Percentiles rank a stretch among this genome's conserved stretches.
These are phyloP conservation scores for Cheilosia vernalis DNA, from an alignment of 2,888 invertebrate genomes.

Conservation along the genomic window DNA sequence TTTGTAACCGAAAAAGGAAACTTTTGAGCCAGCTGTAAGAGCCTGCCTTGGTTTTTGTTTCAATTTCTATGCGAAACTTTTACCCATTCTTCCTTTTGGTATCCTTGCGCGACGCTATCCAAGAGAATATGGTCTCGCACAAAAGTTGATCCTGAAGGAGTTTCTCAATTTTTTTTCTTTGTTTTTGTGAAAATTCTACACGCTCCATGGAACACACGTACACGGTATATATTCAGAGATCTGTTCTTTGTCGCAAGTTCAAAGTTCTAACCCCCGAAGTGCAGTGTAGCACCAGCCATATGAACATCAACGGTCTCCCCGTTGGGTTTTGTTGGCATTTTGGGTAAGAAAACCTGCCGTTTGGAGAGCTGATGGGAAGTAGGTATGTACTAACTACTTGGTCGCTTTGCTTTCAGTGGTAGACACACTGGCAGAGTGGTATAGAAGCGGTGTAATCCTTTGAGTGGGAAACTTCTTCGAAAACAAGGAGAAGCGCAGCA, in stretches of 20 bases:
- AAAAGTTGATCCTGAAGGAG: constrained; percentile 56
- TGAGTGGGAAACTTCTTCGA: constrained; percentile 68
- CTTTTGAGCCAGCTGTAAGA: constrained; percentile 61
- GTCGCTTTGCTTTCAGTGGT: constrained; percentile 46
- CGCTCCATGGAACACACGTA: constrained; percentile 10
- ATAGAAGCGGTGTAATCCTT: constrained; percentile 70
- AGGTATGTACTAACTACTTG: constrained; percentile 32
- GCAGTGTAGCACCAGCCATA: constrained; percentile 53
- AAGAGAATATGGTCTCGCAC: constrained; percentile 58
- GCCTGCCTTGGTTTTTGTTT: constrained; percentile 48
- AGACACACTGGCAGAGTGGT: constrained; percentile 41
- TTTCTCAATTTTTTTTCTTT: too few relatives aligned
- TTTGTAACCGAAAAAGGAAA: constrained; percentile 72
- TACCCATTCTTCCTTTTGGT: constrained; percentile 52
- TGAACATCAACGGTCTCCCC: constrained; percentile 31
- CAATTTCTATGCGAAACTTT: constrained; percentile 51
- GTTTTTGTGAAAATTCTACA: constrained; percentile 19
- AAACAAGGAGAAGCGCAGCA: constrained; percentile 16
- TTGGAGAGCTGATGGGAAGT: neutral
- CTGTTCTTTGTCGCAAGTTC: constrained; percentile 63
- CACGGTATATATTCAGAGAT: neutral
- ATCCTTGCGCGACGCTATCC: constrained; percentile 30
- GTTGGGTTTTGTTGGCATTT: constrained; percentile 29
- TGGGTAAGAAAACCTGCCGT: constrained; percentile 6
- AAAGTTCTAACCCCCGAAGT: constrained; percentile 72